phyloP scores from a whole-genome alignment of 2,888 invertebrate species.

The Eupelmus urozonus region DNA sequence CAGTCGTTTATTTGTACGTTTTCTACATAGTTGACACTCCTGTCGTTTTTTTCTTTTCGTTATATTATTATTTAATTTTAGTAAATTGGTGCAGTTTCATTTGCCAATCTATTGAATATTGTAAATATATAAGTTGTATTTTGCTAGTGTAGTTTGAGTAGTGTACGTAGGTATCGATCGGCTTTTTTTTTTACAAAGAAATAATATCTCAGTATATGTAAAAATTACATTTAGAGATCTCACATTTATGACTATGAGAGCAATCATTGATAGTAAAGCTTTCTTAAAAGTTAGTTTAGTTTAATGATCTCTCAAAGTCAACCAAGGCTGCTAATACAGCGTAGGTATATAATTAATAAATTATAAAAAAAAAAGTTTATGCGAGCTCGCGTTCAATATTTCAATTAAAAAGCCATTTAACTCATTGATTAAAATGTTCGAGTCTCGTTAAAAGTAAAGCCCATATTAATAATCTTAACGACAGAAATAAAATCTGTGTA shows the following conservation, averaged over 20 bases:
- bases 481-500: background rate
- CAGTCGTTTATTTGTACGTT: constrained; percentile 60
- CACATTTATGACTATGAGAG: constrained; percentile 20
- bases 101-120: constrained; percentile 28
- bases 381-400: constrained; percentile 20
- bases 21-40: too few relatives aligned
- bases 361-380: background rate
- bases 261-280: background rate
- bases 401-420: too few relatives aligned
- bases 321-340: constrained; percentile 14
- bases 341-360: constrained; percentile 43
- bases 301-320: constrained; percentile 40
- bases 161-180: constrained; percentile 47
- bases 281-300: background rate
- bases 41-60: constrained; percentile 64
- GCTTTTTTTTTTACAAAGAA: constrained; percentile 41
- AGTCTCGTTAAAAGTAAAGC: background rate
- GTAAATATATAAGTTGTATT: constrained; percentile 42
- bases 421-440: too few relatives aligned
- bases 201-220: constrained; percentile 14
- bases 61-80: constrained; percentile 64
- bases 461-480: background rate
- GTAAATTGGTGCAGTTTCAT: constrained; percentile 56
- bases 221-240: constrained; percentile 14
- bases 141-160: constrained; percentile 55